Evolutionary conservation across 2,113 vertebrate species (phyloP), one percentile per base, ranked within the genome.

Genomic region (Poeciliopsis turrubarensis): DNA sequence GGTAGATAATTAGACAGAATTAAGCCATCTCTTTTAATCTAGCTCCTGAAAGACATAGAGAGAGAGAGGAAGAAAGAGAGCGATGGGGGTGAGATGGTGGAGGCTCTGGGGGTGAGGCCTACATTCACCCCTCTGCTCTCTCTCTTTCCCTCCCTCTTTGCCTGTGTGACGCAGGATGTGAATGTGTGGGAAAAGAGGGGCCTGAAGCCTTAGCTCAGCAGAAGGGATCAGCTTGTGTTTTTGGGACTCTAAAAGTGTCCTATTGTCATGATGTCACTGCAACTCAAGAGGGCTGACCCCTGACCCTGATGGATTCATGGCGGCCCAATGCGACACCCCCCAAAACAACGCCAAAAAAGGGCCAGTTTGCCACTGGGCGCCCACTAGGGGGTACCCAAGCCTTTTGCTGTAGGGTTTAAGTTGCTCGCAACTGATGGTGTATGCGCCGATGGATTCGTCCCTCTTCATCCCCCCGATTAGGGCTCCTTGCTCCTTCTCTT

Each of bases 241-340:
- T 92, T 92, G 94, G 96, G 95, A 94, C 94, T 96, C 92, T 88
- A 95, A 96, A 94, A 97, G 96, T 96, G 95, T 96, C 95, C 96
- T 94, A 97, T 98, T 99, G 97, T 99, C 95, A 95, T 96, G 95
- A 96, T 98, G 97, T 99, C 98, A 98, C 95, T 87, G 91, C 96
- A 91, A 95, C 96, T 97, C 96, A 98, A 97, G 96, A 96, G 96
- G 92, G 93, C 94, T 97, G 96, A 99, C 97, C 97, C 97, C 96
- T 96, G 95, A 95, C 96, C 96, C 94, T 95, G 95, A 94, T 96
- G 95, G 96, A 96, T 96, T 97, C 96, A 94, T 95, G 95, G 94
- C 92, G 93, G 93, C 93, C 93, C 93, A 93, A 81, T 79, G 63
- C 93, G 85, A 73, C 77, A 75, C 80, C 82, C 68, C 81, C 77